Conservation (phyloP, 30 jellyfish, hydroid and myxozoan genomes). For the Cassiopea xamachana region DNA sequence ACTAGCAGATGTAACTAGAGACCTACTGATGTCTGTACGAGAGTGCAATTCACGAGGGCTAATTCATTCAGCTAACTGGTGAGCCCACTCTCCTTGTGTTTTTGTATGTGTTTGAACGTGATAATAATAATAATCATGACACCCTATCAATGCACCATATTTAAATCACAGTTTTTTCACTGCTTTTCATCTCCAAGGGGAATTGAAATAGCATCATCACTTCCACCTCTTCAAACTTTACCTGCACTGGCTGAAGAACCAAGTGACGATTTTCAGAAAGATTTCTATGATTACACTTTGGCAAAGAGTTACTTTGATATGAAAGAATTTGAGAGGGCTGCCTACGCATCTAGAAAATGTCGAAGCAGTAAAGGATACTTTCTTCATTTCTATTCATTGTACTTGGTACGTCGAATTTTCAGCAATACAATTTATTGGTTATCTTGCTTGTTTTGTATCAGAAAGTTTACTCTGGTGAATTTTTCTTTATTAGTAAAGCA, state of each 20-base stretch:
- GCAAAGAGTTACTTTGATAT: constrained; percentile 87
- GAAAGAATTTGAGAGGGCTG: constrained; percentile 89
- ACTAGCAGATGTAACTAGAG: constrained; percentile 54
- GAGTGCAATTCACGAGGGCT: constrained; percentile 79
- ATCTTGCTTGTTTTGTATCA: too few species aligned
- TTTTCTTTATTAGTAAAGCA: too few species aligned
- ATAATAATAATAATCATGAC: too few species aligned
- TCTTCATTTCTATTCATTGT: constrained; percentile 73
- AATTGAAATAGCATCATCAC: constrained; percentile 56
- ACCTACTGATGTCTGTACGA: constrained; percentile 42
- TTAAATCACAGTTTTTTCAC: neutral
- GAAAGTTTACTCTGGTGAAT: too few species aligned
- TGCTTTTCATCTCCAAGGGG: constrained; percentile 33
- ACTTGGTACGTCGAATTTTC: constrained; percentile 67
- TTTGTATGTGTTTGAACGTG: too few species aligned
- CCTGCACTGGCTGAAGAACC: constrained; percentile 12
- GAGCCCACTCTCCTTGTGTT: neutral
- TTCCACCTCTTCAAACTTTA: constrained; percentile 43
- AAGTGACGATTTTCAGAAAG: constrained; percentile 65
- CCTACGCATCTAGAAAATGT: constrained; percentile 58
- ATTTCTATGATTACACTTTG: constrained; percentile 73
- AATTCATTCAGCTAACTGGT: constrained; percentile 77
- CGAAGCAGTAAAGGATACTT: constrained; percentile 76
- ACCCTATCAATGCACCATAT: too few species aligned
- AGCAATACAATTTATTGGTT: neutral